Conservation (phyloP, 2,888 invertebrate species). For the Coenonympha glycerion region DNA sequence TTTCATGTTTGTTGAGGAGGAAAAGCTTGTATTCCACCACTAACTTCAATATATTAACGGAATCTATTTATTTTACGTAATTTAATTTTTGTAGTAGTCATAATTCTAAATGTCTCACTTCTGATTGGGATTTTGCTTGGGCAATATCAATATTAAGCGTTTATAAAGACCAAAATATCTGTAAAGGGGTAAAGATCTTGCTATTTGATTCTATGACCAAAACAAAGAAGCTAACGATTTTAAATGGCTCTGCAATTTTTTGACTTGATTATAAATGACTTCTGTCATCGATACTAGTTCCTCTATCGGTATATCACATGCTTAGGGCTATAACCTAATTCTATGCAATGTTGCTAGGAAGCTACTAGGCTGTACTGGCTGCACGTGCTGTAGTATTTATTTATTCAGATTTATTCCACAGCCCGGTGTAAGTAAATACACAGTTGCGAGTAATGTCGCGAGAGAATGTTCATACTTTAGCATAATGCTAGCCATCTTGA, state of each 20-base stretch:
- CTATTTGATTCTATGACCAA: no score
- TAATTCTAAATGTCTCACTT: no score
- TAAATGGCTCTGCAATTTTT: no score
- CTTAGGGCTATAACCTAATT: constrained; percentile 24
- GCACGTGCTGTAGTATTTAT: constrained; percentile 61
- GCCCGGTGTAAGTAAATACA: constrained; percentile 37
- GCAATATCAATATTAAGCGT: no score
- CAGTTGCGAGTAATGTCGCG: constrained; percentile 54
- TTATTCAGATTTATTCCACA: constrained; percentile 56
- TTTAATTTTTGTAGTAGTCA: no score
- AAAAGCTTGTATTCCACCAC: constrained; percentile 5
- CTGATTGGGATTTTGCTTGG: no score
- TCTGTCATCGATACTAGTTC: no score
- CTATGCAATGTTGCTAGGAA: constrained; percentile 40
- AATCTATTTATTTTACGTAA: not conserved
- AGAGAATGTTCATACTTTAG: constrained; percentile 44
- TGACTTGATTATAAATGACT: no score
- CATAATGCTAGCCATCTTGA: constrained; percentile 28
- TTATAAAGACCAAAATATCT: no score
- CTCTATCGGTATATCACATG: constrained; percentile 2
- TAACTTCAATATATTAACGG: not conserved
- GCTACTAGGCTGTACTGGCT: constrained; percentile 55
- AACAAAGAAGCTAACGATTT: no score
- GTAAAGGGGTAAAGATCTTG: no score
- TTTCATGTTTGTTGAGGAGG: constrained; percentile 22